Base-by-base conservation (phyloP, 2,888 invertebrate genomes). In the Napeogenes inachia region DNA sequence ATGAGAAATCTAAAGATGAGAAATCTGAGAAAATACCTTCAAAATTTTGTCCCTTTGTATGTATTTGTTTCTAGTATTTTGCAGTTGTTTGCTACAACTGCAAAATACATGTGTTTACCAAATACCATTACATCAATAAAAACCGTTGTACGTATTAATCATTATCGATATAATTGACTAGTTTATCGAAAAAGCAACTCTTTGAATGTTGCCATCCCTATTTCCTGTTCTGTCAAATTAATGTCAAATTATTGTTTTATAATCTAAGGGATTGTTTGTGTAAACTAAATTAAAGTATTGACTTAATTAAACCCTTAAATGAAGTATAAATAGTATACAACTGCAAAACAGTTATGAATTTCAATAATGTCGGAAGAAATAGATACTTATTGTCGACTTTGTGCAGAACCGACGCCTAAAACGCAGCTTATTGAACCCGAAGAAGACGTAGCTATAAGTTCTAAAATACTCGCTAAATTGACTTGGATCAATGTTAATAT, bases 401-500 rank as follows among this genome's bases (percentile, higher is more conserved):
- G 90, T 59, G 90, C 90, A 1, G 90, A 90, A 70, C 80, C 78
- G 54, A 89, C 89, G 10, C 79, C 82, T 0, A 74, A 70, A 71
- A 68, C 71, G 10, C 82, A 82, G 64, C 73, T 90, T 38, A 84
- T 90, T 74, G 74, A 81, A 0, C 75, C 82, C 0, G 81, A 84
- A 30, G 86, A 85, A 69, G 86, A 86, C 57, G 87, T 82, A 4
- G 86, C 84, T 2, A 63, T 80, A 0, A 79, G 75, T 56, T 85
- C 85, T 0, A 87, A 87, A 70, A 78, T 89, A 21, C 69, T 76
- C 2, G 78, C 76, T 2, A 90, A 90, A 77, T 80, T 89, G 80
- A 74, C 75, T 3, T 89, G 88, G 88, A 87, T 90, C 69, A 90
- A 89, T 69, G 77, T 90, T 50, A 84, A 89, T 71, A 71, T 87